A percentile compares a stretch with the other conserved stretches of the same genome.
These are phyloP conservation scores for Eupsittula cactorum DNA, from an alignment of 2,113 vertebrate genomes.

Conservation along the genomic window DNA sequence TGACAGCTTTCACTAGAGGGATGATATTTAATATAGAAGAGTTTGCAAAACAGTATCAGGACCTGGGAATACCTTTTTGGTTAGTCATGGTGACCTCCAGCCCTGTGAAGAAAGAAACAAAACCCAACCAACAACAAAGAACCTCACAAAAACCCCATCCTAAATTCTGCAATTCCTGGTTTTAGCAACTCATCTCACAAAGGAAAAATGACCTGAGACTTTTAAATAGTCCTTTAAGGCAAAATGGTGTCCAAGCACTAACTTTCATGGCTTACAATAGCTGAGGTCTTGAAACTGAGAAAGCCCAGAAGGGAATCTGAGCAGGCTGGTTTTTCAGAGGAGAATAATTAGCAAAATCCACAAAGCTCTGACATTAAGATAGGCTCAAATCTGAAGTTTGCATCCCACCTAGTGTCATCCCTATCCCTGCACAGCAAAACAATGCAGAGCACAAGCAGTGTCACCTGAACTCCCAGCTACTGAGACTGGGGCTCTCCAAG, in stretches of 20 bases:
- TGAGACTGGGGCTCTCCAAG: background rate
- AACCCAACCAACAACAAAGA: background rate
- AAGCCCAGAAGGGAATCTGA: background rate
- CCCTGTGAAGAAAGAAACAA: background rate
- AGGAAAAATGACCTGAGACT: background rate
- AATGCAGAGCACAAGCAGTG: accelerated
- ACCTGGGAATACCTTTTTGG: slow-evolving; percentile 55
- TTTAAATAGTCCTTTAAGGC: background rate
- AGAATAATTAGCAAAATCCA: background rate
- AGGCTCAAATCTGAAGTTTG: background rate
- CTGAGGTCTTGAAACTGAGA: background rate
- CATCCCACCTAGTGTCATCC: background rate
- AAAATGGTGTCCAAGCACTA: background rate
- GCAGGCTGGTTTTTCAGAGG: background rate
- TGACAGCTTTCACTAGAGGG: slow-evolving; percentile 76
- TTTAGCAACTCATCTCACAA: background rate
- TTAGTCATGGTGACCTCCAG: slow-evolving; percentile 61
- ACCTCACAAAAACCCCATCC: background rate
- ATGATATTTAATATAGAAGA: slow-evolving; percentile 74
- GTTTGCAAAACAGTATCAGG: slow-evolving; percentile 63
- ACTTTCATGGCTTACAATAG: background rate
- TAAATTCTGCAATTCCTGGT: background rate
- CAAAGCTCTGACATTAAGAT: background rate
- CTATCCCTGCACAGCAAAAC: background rate
- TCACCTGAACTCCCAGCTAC: accelerated